Evolutionary conservation across 2,113 vertebrate genomes (phyloP).

Genomic region (Crypturellus undulatus): DNA sequence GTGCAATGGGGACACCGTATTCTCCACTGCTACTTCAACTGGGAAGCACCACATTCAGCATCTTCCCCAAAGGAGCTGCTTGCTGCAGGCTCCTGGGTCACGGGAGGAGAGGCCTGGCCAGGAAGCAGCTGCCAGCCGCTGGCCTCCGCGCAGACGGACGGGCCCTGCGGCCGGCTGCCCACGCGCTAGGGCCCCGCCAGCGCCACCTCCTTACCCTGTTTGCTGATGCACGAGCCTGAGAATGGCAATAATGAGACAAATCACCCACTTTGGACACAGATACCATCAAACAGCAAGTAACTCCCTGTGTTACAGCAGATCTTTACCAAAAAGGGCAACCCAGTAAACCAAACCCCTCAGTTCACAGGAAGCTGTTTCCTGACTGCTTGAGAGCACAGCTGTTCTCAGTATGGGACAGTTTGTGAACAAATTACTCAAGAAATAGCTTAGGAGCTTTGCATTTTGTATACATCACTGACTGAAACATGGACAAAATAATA

Average conservation of each 20-base stretch:
- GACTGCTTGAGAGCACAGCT: neutral
- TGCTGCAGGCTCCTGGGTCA: neutral
- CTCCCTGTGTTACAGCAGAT: neutral
- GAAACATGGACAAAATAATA: neutral
- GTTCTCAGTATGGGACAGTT: neutral
- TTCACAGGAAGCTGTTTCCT: neutral
- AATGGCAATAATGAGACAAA: neutral
- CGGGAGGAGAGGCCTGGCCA: too few relatives aligned
- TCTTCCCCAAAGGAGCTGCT: neutral
- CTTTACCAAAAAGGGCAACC: neutral
- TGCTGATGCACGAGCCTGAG: neutral
- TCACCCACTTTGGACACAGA: neutral
- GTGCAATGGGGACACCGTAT: neutral
- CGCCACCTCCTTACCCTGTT: too few relatives aligned
- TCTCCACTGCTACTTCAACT: neutral
- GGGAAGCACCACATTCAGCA: neutral
- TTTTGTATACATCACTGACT: neutral
- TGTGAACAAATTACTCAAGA: neutral
- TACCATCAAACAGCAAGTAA: neutral
- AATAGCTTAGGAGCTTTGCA: neutral
- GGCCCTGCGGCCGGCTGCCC: too few relatives aligned
- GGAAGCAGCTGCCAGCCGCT: too few relatives aligned
- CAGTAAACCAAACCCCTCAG: neutral
- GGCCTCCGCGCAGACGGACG: too few relatives aligned
- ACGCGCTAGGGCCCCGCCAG: too few relatives aligned